Conservation (phyloP, 2,797 vertebrate species). For the Gymnocypris eckloni region DNA sequence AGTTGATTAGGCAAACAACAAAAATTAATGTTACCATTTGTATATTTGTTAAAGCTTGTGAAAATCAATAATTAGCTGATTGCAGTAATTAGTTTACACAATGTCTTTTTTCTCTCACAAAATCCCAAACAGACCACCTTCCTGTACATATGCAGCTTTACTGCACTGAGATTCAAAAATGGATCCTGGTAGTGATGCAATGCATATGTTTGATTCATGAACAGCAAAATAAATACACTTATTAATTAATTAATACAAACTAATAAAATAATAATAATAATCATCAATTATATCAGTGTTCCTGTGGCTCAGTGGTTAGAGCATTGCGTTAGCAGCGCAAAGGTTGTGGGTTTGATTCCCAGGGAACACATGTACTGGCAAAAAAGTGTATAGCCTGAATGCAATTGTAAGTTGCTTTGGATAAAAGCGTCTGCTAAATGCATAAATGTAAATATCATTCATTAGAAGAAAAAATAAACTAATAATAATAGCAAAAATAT, state of each 20-base stretch:
- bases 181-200: not conserved
- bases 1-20: not conserved
- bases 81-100: not conserved
- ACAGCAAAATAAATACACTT: not conserved
- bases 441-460: not conserved
- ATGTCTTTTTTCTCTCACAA: not conserved
- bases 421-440: too few species aligned
- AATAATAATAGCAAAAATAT: not conserved
- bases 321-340: too few species aligned
- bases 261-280: too few species aligned
- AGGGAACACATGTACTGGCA: too few species aligned
- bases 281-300: too few species aligned
- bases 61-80: not conserved
- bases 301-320: too few species aligned
- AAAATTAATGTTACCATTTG: not conserved
- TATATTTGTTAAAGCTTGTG: not conserved
- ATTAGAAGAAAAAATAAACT: not conserved
- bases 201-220: not conserved
- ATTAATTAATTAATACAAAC: too few species aligned
- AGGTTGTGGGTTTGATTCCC: too few species aligned
- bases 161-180: not conserved
- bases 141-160: not conserved
- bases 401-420: too few species aligned
- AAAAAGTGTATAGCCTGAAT: too few species aligned
- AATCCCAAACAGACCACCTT: not conserved